These are phyloP conservation scores for Polydesmus complanatus DNA, from an alignment of 2,888 invertebrate species.

Conservation along the genomic window DNA sequence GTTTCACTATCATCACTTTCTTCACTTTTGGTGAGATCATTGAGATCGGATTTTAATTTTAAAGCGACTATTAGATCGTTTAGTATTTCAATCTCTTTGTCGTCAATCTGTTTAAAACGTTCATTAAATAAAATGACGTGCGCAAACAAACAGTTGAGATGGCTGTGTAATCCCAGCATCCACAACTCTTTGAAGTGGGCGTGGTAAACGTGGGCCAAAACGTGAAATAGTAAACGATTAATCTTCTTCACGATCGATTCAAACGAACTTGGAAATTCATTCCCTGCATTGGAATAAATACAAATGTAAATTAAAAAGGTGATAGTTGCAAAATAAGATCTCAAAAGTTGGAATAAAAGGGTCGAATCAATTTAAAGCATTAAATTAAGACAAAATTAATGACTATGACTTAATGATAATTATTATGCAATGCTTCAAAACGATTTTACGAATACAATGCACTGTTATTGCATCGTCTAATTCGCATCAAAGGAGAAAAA, in stretches of 20 bases:
- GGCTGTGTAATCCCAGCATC: slow-evolving; percentile 83
- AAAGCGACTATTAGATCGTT: slow-evolving; percentile 79
- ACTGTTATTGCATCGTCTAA: no score
- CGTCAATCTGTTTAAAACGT: slow-evolving; percentile 82
- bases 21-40: background rate
- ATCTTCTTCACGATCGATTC: slow-evolving; percentile 92
- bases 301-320: no score
- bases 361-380: no score
- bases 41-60: slow-evolving; percentile 23
- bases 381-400: no score
- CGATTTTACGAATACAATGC: no score
- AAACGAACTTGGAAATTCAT: slow-evolving; percentile 87
- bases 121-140: slow-evolving; percentile 76
- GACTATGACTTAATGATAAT: no score
- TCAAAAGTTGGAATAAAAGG: no score
- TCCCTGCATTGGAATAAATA: slow-evolving; percentile 52
- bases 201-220: slow-evolving; percentile 95
- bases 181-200: slow-evolving; percentile 94
- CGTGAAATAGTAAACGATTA: slow-evolving; percentile 89
- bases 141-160: slow-evolving; percentile 93
- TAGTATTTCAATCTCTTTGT: slow-evolving; percentile 89
- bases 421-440: no score
- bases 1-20: background rate
- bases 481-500: no score
- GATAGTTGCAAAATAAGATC: no score